Evolutionary conservation across 2,888 invertebrate genomes (phyloP).

Genomic region (Ichneumon xanthorius): DNA sequence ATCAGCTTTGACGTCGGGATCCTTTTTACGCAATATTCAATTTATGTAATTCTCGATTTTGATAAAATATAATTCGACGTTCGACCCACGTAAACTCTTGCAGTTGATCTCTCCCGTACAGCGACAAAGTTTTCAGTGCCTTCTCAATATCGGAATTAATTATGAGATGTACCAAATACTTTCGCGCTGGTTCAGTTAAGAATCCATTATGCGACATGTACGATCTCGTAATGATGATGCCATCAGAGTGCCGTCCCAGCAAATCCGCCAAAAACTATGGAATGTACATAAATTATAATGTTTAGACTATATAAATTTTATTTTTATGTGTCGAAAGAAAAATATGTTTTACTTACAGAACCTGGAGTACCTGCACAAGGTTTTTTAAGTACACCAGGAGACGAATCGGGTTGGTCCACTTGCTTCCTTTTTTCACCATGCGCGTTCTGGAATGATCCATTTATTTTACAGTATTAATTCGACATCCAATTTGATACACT

Average conservation of each 20-base stretch:
- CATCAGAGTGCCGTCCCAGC: constrained; percentile 9
- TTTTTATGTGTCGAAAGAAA: background rate
- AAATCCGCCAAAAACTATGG: constrained; percentile 12
- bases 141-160: constrained; percentile 13
- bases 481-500: too few relatives aligned
- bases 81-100: constrained; percentile 30
- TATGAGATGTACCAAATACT: constrained; percentile 38
- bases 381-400: background rate
- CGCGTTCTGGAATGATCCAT: background rate
- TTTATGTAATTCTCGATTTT: background rate
- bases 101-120: constrained; percentile 26
- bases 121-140: constrained; percentile 15
- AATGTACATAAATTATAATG: too few relatives aligned
- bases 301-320: background rate
- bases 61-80: background rate
- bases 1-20: constrained; percentile 1
- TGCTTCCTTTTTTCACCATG: background rate
- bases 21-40: constrained; percentile 9
- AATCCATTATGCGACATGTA: constrained; percentile 16
- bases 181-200: constrained; percentile 21
- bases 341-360: background rate
- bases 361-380: background rate
- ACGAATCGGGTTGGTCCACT: background rate
- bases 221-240: constrained; percentile 22
- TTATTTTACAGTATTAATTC: too few relatives aligned